Evolutionary conservation across 2,113 vertebrate species (phyloP).

Genomic region (Chauna torquata): DNA sequence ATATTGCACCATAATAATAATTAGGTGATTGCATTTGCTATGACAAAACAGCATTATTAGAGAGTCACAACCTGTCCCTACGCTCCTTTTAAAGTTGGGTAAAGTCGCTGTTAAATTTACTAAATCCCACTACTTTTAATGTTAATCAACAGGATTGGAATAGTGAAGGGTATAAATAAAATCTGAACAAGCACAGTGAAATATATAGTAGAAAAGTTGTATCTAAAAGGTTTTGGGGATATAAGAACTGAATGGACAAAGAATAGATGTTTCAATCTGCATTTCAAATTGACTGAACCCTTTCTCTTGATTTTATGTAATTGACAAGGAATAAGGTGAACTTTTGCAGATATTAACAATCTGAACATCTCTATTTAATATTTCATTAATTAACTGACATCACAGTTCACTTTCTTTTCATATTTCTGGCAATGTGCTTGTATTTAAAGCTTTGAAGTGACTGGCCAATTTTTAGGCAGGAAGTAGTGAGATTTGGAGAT

Average conservation of each 20-base stretch:
- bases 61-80: background rate
- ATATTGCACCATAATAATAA: background rate
- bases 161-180: background rate
- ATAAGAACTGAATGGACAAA: background rate
- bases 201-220: background rate
- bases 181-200: background rate
- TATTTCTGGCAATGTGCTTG: background rate
- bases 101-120: background rate
- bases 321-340: background rate
- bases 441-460: background rate
- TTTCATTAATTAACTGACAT: background rate
- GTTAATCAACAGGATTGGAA: background rate
- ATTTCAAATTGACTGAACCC: background rate
- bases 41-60: background rate
- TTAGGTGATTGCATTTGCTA: background rate
- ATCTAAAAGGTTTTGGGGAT: background rate
- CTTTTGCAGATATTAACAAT: background rate
- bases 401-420: background rate
- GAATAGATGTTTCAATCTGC: background rate
- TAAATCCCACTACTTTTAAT: background rate
- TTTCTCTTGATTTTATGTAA: background rate
- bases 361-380: background rate
- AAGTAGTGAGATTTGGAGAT: background rate
- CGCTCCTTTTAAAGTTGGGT: background rate
- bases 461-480: background rate